These are phyloP conservation scores for Scaptomyza hsui DNA, from an alignment of 1,140 invertebrate genomes.

Conservation along the genomic window DNA sequence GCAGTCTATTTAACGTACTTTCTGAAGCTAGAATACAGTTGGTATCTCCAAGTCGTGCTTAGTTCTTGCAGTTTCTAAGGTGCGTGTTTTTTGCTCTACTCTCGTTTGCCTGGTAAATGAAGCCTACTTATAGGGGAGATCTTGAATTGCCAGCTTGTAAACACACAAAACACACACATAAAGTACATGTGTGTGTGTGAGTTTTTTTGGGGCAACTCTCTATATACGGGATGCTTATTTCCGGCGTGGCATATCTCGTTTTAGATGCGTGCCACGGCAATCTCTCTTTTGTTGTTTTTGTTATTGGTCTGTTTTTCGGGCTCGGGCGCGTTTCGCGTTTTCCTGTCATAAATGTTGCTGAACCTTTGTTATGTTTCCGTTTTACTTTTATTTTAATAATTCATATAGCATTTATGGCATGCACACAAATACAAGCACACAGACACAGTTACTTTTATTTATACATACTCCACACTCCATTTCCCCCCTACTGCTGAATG, in stretches of 20 bases:
- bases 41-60: conserved; percentile 18
- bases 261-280: conserved; percentile 79
- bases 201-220: conserved; percentile 40
- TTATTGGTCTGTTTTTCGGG: conserved; percentile 32
- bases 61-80: neutral
- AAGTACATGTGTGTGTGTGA: conserved; percentile 23
- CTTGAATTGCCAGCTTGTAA: conserved; percentile 77
- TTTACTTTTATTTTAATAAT: conserved; percentile 83
- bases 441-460: conserved; percentile 66
- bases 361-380: conserved; percentile 81
- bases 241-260: conserved; percentile 80
- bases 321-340: conserved; percentile 70
- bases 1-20: neutral
- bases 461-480: conserved; percentile 28
- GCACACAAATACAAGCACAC: conserved; percentile 46
- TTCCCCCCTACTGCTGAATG: conserved; percentile 3
- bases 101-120: conserved; percentile 64
- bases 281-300: conserved; percentile 71
- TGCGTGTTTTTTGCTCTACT: conserved; percentile 6
- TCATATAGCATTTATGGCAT: conserved; percentile 78
- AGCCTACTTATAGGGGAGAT: conserved; percentile 76
- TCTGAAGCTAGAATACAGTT: neutral
- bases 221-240: conserved; percentile 68
- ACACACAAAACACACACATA: conserved; percentile 36
- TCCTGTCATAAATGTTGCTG: conserved; percentile 80